Percentiles rank a stretch among this genome's conserved stretches.
phyloP scores from a whole-genome alignment of 2,113 vertebrate genomes.

The Toxotes jaculatrix region DNA sequence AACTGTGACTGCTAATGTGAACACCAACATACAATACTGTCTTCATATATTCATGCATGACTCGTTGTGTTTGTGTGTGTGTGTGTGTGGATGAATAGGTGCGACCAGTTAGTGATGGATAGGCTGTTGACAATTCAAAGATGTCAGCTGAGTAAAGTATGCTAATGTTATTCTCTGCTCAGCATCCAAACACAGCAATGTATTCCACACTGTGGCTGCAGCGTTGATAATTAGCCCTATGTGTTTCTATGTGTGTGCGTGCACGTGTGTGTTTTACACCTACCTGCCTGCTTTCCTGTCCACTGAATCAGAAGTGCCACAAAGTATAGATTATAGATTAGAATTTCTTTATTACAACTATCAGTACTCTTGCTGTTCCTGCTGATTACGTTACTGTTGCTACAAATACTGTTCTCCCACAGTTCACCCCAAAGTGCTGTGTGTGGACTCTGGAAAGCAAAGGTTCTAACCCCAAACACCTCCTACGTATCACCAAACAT shows the following conservation, averaged over 20 bases:
- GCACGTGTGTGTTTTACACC: background rate
- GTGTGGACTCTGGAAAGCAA: background rate
- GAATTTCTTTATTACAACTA: background rate
- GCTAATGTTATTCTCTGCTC: conserved; percentile 69
- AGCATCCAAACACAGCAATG: conserved; percentile 61
- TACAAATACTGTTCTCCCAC: too few relatives aligned
- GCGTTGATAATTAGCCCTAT: conserved; percentile 52
- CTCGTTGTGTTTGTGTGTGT: background rate
- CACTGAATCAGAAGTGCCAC: background rate
- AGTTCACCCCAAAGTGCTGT: background rate
- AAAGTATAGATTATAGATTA: background rate
- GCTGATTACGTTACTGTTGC: background rate
- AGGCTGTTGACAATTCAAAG: conserved; percentile 70
- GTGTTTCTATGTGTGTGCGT: background rate
- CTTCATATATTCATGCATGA: conserved; percentile 26
- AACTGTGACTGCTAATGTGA: conserved; percentile 31
- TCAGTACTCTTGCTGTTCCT: background rate
- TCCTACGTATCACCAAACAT: background rate
- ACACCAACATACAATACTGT: too few relatives aligned
- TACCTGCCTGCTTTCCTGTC: background rate
- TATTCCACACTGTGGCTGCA: conserved; percentile 51
- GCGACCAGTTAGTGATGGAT: conserved; percentile 59
- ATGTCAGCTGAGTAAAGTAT: conserved; percentile 67
- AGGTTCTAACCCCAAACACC: background rate
- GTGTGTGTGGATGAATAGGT: conserved; percentile 9